Percentiles rank a stretch among this genome's conserved stretches.
These are phyloP conservation scores for Acrobasis repandana DNA, from an alignment of 2,888 invertebrate species.

Conservation along the genomic window DNA sequence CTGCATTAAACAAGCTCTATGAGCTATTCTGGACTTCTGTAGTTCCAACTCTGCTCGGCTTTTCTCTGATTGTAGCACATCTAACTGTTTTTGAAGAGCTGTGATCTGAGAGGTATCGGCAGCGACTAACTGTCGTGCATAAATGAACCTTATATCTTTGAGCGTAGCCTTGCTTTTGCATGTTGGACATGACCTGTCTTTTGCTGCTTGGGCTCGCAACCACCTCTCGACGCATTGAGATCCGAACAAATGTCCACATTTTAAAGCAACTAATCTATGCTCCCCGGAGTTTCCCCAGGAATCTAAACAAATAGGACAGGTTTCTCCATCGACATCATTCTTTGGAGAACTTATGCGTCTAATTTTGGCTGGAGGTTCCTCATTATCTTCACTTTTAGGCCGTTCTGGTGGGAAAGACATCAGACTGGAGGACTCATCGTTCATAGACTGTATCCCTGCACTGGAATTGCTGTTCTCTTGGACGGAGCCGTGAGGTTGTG, in stretches of 20 bases:
- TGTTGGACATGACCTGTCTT: conserved; percentile 90
- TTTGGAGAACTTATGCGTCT: conserved; percentile 51
- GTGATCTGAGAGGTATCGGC: conserved; percentile 91
- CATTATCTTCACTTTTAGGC: conserved; percentile 30
- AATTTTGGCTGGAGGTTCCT: conserved; percentile 60
- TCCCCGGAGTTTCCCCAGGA: conserved; percentile 93
- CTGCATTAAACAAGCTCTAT: conserved; percentile 55
- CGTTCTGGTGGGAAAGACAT: conserved; percentile 41
- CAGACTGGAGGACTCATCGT: conserved; percentile 41
- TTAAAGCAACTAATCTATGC: conserved; percentile 92
- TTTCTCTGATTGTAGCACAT: conserved; percentile 81
- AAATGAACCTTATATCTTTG: conserved; percentile 89
- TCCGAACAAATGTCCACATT: conserved; percentile 97
- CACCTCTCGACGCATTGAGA: conserved; percentile 89
- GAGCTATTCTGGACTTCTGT: conserved; percentile 61
- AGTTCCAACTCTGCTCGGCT: conserved; percentile 85
- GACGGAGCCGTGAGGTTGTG: conserved; percentile 29
- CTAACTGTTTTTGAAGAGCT: conserved; percentile 84
- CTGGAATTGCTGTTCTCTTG: conserved; percentile 35
- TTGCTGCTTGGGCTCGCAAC: conserved; percentile 82
- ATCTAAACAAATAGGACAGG: conserved; percentile 95
- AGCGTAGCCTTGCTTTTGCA: conserved; percentile 89
- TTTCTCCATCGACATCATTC: conserved; percentile 85
- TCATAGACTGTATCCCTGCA: conserved; percentile 29
- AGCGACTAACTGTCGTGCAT: conserved; percentile 89